Base-by-base conservation (phyloP, 1,140 invertebrate species). In the Eriosoma lanigerum region DNA sequence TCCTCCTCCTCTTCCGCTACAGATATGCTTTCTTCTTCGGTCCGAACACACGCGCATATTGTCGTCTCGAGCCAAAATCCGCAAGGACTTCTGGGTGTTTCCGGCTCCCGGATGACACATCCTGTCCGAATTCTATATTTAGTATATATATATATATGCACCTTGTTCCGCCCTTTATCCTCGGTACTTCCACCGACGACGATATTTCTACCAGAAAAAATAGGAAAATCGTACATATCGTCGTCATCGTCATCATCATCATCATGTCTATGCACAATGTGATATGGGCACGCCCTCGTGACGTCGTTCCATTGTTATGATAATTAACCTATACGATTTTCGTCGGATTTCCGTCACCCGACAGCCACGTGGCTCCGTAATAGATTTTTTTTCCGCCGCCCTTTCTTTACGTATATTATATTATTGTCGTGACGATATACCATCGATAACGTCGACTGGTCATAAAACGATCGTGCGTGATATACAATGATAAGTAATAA, bases 311-410 rank as follows among this genome's bases (percentile, higher is more conserved):
- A 76, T 76, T 76, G 73, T 76, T 76, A 76, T 76, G 73, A 58
- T 76, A 76, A 76, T 76, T 76, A 76, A 76, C 73, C 73, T 76
- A 38, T 38, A 58, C 73, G 73, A 76, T 76, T 76, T 76, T 76
- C 73, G 32, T 76, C 73, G 73, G 73, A 76, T 76, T 76, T 76
- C 73, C 73, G 73, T 58, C 73, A 58, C 73, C 52, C 73, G 73
- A 10, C n/a, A 21, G 48, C 48, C 70, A 76, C 73, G 73, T 76
- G 73, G 50, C 73, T 58, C 73, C 13, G 73, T 54, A 50, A 72
- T 50, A 50, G 46, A 50, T 50, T 52, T 72, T 70, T 66, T 70
- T 70, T 21, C 66, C 21, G 12, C 24, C 38, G 21, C 44, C 13
- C 46, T 70, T 32, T 29, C 17, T 29, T 38, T 8, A 38, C 8